Evolutionary conservation across 2,888 invertebrate genomes (phyloP).

Genomic region (Drosophila melanosoma): DNA sequence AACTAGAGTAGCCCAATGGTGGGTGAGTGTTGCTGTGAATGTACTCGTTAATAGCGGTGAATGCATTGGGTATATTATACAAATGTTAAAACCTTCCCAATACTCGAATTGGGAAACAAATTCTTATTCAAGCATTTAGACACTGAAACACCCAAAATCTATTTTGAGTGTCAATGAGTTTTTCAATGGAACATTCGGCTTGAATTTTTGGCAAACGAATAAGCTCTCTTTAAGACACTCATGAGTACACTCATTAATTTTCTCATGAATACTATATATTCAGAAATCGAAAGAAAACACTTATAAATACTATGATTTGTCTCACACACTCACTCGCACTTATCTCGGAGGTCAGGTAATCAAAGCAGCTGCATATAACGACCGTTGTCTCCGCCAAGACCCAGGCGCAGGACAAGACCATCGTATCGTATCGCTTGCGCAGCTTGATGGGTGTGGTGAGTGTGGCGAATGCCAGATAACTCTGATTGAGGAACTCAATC

Average conservation of each 20-base stretch:
- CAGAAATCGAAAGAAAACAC: neutral
- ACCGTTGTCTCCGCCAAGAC: slow-evolving; percentile 72
- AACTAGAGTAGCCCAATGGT: neutral
- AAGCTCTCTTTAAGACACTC: neutral
- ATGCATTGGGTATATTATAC: neutral
- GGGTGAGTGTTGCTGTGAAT: slow-evolving; percentile 4
- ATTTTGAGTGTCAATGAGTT: neutral
- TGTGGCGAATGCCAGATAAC: slow-evolving; percentile 77
- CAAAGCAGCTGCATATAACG: slow-evolving; percentile 75
- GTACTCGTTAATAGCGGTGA: slow-evolving; percentile 1
- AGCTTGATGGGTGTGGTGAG: slow-evolving; percentile 58
- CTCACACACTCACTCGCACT: slow-evolving; percentile 27
- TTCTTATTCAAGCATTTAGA: neutral
- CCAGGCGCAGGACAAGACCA: slow-evolving; percentile 75
- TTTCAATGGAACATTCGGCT: neutral
- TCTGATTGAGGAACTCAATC: slow-evolving; percentile 76
- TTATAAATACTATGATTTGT: neutral
- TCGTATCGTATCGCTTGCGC: slow-evolving; percentile 59
- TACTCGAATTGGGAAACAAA: neutral
- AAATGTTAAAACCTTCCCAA: neutral
- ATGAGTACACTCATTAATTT: neutral
- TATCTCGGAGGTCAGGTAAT: slow-evolving; percentile 74
- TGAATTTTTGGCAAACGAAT: neutral
- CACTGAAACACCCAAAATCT: neutral
- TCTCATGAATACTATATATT: too few species aligned